These are phyloP conservation scores for Epinotia demarniana DNA, from an alignment of 2,888 invertebrate genomes.

Conservation along the genomic window DNA sequence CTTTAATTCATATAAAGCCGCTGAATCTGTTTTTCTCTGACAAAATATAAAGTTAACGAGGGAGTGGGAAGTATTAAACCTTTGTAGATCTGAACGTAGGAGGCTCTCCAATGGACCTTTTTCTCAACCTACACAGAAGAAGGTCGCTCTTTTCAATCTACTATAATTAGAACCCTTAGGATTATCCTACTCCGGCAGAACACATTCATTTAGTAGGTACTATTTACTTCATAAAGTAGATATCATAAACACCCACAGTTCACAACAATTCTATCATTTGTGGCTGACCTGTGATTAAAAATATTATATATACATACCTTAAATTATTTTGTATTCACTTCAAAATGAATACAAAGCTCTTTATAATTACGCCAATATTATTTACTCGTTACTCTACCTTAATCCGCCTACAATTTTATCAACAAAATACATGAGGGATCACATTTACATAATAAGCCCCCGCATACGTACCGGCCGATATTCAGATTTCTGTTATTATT, in stretches of 20 bases:
- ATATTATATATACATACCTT: not conserved
- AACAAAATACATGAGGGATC: constrained; percentile 72
- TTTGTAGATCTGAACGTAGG: not conserved
- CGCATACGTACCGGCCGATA: constrained; percentile 65
- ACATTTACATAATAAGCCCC: constrained; percentile 77
- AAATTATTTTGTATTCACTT: constrained; percentile 18
- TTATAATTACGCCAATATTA: constrained; percentile 27
- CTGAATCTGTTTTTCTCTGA: not conserved
- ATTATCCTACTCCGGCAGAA: not conserved
- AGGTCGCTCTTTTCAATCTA: not conserved
- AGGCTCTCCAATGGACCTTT: not conserved
- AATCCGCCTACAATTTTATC: constrained; percentile 67
- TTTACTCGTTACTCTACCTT: constrained; percentile 37
- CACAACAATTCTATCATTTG: not conserved
- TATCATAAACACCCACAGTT: not conserved
- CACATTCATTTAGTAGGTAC: not conserved
- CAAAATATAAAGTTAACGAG: not conserved
- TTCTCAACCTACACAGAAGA: not conserved
- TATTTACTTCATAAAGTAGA: not conserved
- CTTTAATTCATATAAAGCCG: not conserved
- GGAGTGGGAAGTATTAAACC: not conserved
- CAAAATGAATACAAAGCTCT: constrained; percentile 25
- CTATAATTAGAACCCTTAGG: not conserved
- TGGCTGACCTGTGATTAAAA: not conserved
- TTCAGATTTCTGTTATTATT: constrained; percentile 77